Conservation (phyloP, 1,140 invertebrate genomes). For the Pemphigus obesinymphae region DNA sequence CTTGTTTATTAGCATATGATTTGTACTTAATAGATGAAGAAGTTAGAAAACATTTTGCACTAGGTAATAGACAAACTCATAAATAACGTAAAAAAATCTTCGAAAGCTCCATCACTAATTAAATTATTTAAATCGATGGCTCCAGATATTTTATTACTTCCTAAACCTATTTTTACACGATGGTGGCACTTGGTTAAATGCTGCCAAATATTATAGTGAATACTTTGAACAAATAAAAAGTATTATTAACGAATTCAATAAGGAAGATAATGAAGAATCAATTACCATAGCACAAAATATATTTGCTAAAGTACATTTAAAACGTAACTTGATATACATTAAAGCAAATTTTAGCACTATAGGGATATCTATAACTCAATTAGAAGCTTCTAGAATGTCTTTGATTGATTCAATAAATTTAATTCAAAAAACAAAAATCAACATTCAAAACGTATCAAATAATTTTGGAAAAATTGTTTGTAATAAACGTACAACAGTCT, state of each 20-base stretch:
- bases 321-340: not conserved
- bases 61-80: too few relatives aligned
- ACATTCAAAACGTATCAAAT: constrained; percentile 1
- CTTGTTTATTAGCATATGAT: too few relatives aligned
- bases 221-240: not conserved
- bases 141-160: not conserved
- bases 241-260: not conserved
- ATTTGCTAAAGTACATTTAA: not conserved
- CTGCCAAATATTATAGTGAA: not conserved
- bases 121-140: not conserved
- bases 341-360: not conserved
- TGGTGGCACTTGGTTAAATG: not conserved
- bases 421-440: not conserved
- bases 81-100: too few relatives aligned
- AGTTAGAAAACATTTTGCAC: too few relatives aligned
- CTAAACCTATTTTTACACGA: not conserved
- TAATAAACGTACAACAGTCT: not conserved
- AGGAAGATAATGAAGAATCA: not conserved
- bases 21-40: too few relatives aligned
- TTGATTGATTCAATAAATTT: not conserved
- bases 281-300: not conserved
- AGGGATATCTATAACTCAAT: not conserved
- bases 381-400: not conserved
- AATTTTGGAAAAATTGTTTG: not conserved
- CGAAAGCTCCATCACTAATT: too few relatives aligned